Base-by-base conservation (phyloP, 2,888 invertebrate species). In the Cheilosia impressa region DNA sequence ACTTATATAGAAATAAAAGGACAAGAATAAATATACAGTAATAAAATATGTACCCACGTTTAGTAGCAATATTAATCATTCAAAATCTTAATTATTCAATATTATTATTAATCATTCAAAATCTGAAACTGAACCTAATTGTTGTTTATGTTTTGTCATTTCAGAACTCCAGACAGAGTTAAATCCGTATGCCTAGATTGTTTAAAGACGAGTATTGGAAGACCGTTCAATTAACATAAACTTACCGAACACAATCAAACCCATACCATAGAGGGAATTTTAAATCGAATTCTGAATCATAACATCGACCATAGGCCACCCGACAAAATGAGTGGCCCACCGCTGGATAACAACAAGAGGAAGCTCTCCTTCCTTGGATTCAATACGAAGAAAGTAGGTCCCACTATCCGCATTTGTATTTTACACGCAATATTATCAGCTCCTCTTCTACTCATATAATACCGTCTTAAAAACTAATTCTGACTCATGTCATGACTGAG, bases 321-420 rank as follows among this genome's bases (percentile, higher is more conserved):
- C 13, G n/a, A 41, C 89, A 91, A 90, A 87, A 92, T 91, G 89
- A 91, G 91, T 88, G 90, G 90, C 84, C 90, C 90, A 81, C 89
- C 72, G 22, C 50, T 90, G 69, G 93, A 93, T 89, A 94, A 93
- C 89, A 94, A 94, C 90, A 94, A 94, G 90, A 94, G 95, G 92
- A 96, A 96, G 91, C 93, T 96, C 73, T 95, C 95, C 65, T 96
- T 96, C 91, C 93, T 96, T 87, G 95, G 96, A 89, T 96, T 96
- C 90, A 93, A 94, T 83, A 94, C 94, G 53, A 91, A 91, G 80
- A 90, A 94, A 94, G 93, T 92, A 87, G 92, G 92, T 90, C 7
- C 24, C 68, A 31, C 52, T 62, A 45, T 47, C 17, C 3, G 6
- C 7, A 17, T n/a, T 45, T n/a, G 45, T 10, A 38, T 38, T 38